Evolutionary conservation across 1,140 invertebrate species (phyloP), one percentile per base, ranked within the genome.

Genomic region (Oscheius sp.): DNA sequence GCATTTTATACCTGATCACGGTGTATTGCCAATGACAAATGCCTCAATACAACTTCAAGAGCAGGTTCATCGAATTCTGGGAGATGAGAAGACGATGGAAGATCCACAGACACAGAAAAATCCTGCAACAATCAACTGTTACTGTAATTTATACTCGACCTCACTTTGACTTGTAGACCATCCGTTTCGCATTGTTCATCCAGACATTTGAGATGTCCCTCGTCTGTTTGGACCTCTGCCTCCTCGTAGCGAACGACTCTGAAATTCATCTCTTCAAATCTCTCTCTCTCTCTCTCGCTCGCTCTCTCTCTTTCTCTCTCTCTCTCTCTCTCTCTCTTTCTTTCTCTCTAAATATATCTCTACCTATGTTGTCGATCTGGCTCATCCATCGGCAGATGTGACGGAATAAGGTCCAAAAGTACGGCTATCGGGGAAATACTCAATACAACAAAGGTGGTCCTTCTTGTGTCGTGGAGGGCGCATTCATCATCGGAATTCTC

Each of bases 1-100:
- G 42, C n/a, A 45, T n/a, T 20, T 4, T 4, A n/a, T 63, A 65
- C 63, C 63, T 65, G 32, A 20, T 65, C 28, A n/a, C 45, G 61
- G 45, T 73, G 70, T 2, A 65, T 28, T 49, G 55, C 29, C 13
- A 49, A 42, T 31, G 59, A 64, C 32, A 73, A 49, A 62, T 73
- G 62, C 29, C 62, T 38, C 38, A 73, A 63, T 15, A 73, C 46
- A 58, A 61, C 34, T 45, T 73, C 62, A 26, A 64, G 34, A 36
- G 70, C 70, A 31, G 38, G 32, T 45, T 73, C 70, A 23, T 29
- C n/a, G 26, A 55, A 73, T 15, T 23, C 36, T 3, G 62, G 28
- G 28, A 34, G 38, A 34, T 35, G 31, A 38, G 23, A 26, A 7
- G 32, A 55, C 20, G 62, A 49, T 0, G 61, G 62, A 1, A 73